Percentiles rank a stretch among this genome's conserved stretches.
Conservation (phyloP, 2,113 vertebrate species). For the Circaetus cinerascens region DNA sequence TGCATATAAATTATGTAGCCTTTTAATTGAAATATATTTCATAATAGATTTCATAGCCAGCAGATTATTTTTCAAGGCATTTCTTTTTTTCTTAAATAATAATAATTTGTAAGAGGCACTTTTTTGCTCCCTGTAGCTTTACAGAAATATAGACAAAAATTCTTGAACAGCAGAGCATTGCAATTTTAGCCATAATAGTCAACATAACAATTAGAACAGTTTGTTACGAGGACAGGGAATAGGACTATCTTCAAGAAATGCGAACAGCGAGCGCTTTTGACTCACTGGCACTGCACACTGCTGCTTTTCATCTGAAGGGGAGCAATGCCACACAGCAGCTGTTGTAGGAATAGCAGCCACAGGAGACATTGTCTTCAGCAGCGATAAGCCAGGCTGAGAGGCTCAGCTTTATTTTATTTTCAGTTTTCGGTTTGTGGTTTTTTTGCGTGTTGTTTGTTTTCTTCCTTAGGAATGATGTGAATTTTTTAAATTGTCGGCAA, state of each 20-base stretch:
- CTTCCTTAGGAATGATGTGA: not conserved
- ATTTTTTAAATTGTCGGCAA: not conserved
- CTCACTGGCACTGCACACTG: not conserved
- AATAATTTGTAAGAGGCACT: constrained; percentile 29
- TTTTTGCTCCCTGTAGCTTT: constrained; percentile 32
- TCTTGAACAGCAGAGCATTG: constrained; percentile 26
- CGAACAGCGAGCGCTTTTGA: not conserved
- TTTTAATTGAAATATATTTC: constrained; percentile 62
- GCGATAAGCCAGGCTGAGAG: not conserved
- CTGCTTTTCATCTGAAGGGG: constrained; percentile 69
- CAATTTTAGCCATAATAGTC: constrained; percentile 69
- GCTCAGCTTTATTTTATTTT: not conserved
- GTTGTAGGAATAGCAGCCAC: constrained; percentile 73
- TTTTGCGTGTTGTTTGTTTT: not conserved
- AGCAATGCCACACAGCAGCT: constrained; percentile 83
- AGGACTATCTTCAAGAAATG: constrained; percentile 48
- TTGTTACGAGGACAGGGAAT: constrained; percentile 67
- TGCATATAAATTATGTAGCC: constrained; percentile 28
- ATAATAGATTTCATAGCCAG: constrained; percentile 19
- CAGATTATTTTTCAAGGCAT: constrained; percentile 19
- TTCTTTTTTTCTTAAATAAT: constrained; percentile 40
- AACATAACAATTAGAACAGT: constrained; percentile 76
- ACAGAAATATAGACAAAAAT: constrained; percentile 44
- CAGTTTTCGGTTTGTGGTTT: not conserved
- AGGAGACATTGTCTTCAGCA: not conserved